Base-by-base conservation (phyloP, 2,113 vertebrate genomes). In the Equus quagga region DNA sequence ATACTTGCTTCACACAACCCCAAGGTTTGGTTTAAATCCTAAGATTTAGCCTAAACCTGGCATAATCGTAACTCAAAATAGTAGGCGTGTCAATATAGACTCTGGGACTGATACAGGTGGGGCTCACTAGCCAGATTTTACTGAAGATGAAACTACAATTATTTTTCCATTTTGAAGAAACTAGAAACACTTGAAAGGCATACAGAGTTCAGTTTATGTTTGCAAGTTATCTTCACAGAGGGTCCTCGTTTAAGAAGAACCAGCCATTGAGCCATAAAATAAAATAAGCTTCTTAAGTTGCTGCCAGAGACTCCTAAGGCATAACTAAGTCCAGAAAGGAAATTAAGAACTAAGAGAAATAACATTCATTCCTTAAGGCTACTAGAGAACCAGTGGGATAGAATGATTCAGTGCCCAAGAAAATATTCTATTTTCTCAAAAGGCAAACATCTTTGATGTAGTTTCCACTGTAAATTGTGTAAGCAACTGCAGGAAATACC, bases 361-460 rank as follows among this genome's bases (percentile, higher is more conserved):
- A n/a, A 83, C 51, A 62, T 28, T 78, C 21, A 28, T 51, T 80
- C 31, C 64, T 94, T 64, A 72, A 78, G 60, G 15, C 23, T 36
- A 8, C 13, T 19, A 21, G 23, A 49, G 84, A 28, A 44, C n/a
- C 8, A 49, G 3, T 17, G 3, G 70, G 8, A 9, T 3, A 58
- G 51, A 65, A 51, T 28, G 17, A 1, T 26, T 75, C 51, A 7
- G 17, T 46, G 31, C 18, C 65, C 13, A 56, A 84, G 41, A 78
- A 91, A 54, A 46, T 14, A 41, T 3, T 49, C 21, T 24, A 14
- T 93, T 94, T 81, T 96, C 65, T 88, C 31, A 13, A 78, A 79
- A 88, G n/a, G 62, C 11, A 67, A 49, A 36, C 7, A 15, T 24
- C 4, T 76, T 60, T 10, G 56, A 1, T 24, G 6, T 4, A 23